phyloP scores from a whole-genome alignment of 2,113 vertebrate genomes.

The Psilopogon haemacephalus region DNA sequence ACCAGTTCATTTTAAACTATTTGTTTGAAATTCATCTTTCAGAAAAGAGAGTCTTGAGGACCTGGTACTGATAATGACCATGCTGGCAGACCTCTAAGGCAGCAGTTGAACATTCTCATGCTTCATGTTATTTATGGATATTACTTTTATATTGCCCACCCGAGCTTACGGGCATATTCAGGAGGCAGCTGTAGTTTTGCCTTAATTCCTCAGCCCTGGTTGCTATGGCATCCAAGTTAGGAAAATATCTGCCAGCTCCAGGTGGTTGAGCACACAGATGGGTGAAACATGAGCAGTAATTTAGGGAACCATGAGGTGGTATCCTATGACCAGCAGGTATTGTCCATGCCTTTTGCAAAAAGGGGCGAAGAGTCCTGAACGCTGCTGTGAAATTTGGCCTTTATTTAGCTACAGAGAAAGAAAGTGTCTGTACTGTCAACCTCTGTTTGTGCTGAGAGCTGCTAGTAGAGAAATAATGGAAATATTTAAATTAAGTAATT shows the following conservation, averaged over 20 bases:
- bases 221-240: conserved; percentile 52
- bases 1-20: neutral
- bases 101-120: neutral
- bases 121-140: conserved; percentile 15
- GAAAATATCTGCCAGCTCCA: conserved; percentile 66
- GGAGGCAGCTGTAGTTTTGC: neutral
- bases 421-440: neutral
- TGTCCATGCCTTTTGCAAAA: neutral
- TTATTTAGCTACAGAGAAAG: neutral
- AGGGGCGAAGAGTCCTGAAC: neutral
- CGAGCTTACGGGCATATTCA: neutral
- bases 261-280: conserved; percentile 39
- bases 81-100: neutral
- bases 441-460: neutral
- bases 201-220: conserved; percentile 48
- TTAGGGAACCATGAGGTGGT: neutral
- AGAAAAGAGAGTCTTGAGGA: neutral
- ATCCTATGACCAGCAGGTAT: neutral
- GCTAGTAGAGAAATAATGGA: neutral
- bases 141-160: conserved; percentile 3
- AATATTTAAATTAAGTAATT: neutral
- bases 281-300: neutral
- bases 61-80: neutral
- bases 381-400: neutral
- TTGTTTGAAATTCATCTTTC: neutral